These are phyloP conservation scores for Heterohyrax brucei DNA, from an alignment of 2,797 vertebrate genomes.

Conservation along the genomic window DNA sequence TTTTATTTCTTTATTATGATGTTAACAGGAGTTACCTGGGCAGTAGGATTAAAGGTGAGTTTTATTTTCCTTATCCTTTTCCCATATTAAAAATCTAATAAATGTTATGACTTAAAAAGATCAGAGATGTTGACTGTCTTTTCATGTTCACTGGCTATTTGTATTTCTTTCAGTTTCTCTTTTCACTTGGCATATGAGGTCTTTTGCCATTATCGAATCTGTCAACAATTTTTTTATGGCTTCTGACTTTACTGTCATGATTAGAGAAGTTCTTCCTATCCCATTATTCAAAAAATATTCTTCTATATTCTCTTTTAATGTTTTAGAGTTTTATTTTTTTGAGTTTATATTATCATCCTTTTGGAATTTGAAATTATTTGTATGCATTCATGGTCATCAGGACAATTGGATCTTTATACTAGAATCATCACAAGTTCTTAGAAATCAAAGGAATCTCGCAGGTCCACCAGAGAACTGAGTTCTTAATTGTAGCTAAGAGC, in stretches of 20 bases:
- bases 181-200: background rate
- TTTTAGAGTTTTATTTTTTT: background rate
- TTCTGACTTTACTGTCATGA: slow-evolving; percentile 23
- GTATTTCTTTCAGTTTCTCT: slow-evolving; percentile 27
- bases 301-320: slow-evolving; percentile 18
- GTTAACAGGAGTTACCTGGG: background rate
- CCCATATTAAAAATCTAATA: background rate
- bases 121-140: background rate
- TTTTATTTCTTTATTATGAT: background rate
- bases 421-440: slow-evolving; percentile 3
- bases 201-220: slow-evolving; percentile 26
- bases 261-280: slow-evolving; percentile 27
- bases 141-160: slow-evolving; percentile 22
- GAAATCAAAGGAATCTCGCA: slow-evolving; percentile 24
- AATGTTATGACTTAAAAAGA: background rate
- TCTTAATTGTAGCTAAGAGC: background rate
- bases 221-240: background rate
- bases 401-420: slow-evolving; percentile 42
- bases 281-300: slow-evolving; percentile 7
- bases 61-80: background rate
- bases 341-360: slow-evolving; percentile 30
- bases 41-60: background rate
- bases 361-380: slow-evolving; percentile 37
- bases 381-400: slow-evolving; percentile 28
- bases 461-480: slow-evolving; percentile 13